Base-by-base conservation (phyloP, 1,140 invertebrate species). In the Aphaenogaster floridana region DNA sequence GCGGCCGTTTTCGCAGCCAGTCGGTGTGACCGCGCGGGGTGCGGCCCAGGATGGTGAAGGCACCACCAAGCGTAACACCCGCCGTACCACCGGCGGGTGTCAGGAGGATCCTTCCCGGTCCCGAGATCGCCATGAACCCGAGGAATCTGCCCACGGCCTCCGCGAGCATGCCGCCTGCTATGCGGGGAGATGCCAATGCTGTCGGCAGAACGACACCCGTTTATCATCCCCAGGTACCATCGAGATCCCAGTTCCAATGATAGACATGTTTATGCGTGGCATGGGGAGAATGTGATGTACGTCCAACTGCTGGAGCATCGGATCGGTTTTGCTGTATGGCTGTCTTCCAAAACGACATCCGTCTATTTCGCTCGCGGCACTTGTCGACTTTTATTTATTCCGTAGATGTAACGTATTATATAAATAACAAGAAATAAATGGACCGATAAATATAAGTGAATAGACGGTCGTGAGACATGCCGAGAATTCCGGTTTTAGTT, bases 101-200 rank as follows among this genome's bases (percentile, higher is more conserved):
- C 52, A 92, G 91, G 79, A 91, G 81, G 64, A 87, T 88, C 71
- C 93, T 88, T 28, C 90, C 89, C 45, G 91, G 89, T 17, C 79
- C 94, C 61, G 94, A 95, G 87, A 93, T 95, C 52, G 92, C 94
- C 57, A 95, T 95, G 77, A 94, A 95, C 77, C 94, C 95, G 42
- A 91, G 94, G 74, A 93, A 92, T 68, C 88, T 95, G 50, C 90
- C 91, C 50, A 79, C 90, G 11, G 77, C 76, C 5, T 74, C 84
- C 77, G 57, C 79, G 39, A 88, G 69, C 63, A 88, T 88, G 52
- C 76, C 89, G 52, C 72, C 80, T 72, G 84, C 52, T 78, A 42
- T 91, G 86, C 80, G 86, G 54, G 45, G 88, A 48, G 92, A 93
- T 59, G 86, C 77, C 63, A 91, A 91, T 50, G 64, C 69, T 64